Base-by-base conservation (phyloP, 2,113 vertebrate genomes). In the Charina bottae region DNA sequence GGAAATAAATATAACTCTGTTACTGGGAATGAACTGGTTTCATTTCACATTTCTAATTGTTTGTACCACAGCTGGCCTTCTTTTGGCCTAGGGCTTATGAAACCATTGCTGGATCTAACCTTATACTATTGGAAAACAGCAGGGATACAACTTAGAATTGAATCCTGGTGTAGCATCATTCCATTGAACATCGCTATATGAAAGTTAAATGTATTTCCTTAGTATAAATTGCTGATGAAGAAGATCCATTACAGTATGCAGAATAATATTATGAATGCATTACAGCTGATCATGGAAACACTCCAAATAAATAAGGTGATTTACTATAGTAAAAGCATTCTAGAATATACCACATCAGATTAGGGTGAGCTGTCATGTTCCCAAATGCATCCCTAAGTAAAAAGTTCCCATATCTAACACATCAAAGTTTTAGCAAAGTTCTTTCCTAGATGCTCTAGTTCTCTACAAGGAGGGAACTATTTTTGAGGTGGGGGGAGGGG, bases 291-390 rank as follows among this genome's bases (percentile, higher is more conserved):
- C 37, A 17, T 78, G 68, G n/a, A 78, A 87, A 42, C 15, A 2
- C n/a, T 58, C n/a, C 28, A 83, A 90, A 56, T 56, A 55, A 83
- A 89, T 89, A 68, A 89, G 60, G 26, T 53, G 87, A 62, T 42
- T 23, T 60, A 88, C n/a, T 49, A n/a, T 53, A 49, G 62, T 54
- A 72, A 91, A 2, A 42, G n/a, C 23, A 46, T 91, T 68, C 26
- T 72, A 54, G n/a, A 85, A n/a, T 54, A 24, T 21, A 64, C 28
- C 90, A 85, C 6, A 85, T 4, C 83, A 64, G 26, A 64, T 2
- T 90, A 46, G 49, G 46, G 6, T 37, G 28, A 49, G 42, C 24
- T 64, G 53, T 2, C 85, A 26, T 54, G 54, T 64, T 17, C 9
- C 33, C n/a, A 54, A 86, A 54, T 17, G 6, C 9, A 62, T 17